A percentile compares a stretch with the other conserved stretches of the same genome.
phyloP scores from a whole-genome alignment of 2,888 invertebrate genomes.

The Nebria brevicollis region DNA sequence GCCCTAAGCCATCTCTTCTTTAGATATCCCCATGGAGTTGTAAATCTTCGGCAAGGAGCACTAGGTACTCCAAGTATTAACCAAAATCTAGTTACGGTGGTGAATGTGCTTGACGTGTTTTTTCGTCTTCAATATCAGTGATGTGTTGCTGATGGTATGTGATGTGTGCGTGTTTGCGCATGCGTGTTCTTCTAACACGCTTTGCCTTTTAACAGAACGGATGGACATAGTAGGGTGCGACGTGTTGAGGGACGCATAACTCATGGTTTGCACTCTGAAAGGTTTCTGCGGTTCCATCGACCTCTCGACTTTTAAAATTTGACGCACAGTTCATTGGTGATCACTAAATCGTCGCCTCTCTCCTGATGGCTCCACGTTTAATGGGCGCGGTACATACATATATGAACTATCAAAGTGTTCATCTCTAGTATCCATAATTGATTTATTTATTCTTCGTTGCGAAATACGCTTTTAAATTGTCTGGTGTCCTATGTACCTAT shows the following conservation, averaged over 20 bases:
- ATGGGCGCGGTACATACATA: no score
- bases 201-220: not conserved
- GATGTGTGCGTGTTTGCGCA: not conserved
- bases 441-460: no score
- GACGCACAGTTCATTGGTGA: slow-evolving; percentile 7
- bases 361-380: not conserved
- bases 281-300: slow-evolving; percentile 18
- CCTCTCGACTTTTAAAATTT: slow-evolving; percentile 21
- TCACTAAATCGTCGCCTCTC: not conserved
- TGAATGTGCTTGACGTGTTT: not conserved
- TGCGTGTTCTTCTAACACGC: not conserved
- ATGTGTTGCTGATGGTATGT: no score
- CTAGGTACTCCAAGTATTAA: not conserved
- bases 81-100: not conserved
- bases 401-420: no score
- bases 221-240: not conserved
- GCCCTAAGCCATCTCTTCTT: no score
- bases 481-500: no score
- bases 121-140: not conserved
- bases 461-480: no score
- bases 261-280: slow-evolving; percentile 18
- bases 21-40: not conserved
- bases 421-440: no score
- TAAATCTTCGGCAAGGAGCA: not conserved
- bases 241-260: slow-evolving; percentile 10